Base-by-base conservation (phyloP, 2,888 invertebrate genomes). In the Cheilosia pagana region DNA sequence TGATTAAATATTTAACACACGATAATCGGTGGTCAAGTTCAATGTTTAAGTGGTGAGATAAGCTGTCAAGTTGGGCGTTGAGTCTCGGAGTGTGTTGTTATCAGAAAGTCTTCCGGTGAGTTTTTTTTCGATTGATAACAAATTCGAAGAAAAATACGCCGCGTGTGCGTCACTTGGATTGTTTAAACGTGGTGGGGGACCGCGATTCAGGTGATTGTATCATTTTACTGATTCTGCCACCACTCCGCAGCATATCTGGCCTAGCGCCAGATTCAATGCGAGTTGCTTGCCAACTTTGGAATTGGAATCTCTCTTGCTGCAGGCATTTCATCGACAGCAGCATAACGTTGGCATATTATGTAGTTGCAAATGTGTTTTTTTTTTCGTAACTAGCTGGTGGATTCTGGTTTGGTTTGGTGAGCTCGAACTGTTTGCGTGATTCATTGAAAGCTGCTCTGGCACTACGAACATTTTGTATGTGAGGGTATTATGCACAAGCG, bases 11-110 rank as follows among this genome's bases (percentile, higher is more conserved):
- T 23, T 19, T 4, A 3, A 7, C 55, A 16, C 2, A 3, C 31
- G 63, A 7, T 67, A 60, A 60, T 60, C 28, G 25, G 4, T 23
- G n/a, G 55, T 74, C 74, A 81, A 81, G 79, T 81, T 81, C 79
- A 74, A 62, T 68, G 79, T 43, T 8, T 35, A 48, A 21, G 28
- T 65, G n/a, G 6, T 21, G 7, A 0, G 45, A 77, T 57, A 23
- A 53, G 3, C 12, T 35, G 35, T 1, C 14, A 23, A 52, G 21
- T 14, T 12, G 12, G n/a, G 14, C 4, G 31, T 28, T 19, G 1
- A 16, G 6, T 31, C 28, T 31, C 28, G 14, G 8, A 8, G 21
- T 21, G 21, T 52, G 23, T 52, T 52, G 43, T 45, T 16, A n/a
- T n/a, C 43, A 16, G 5, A 16, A 7, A 7, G 43, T 48, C 48